These are phyloP conservation scores for Miltochrista miniata DNA, from an alignment of 2,888 invertebrate species.

Conservation along the genomic window DNA sequence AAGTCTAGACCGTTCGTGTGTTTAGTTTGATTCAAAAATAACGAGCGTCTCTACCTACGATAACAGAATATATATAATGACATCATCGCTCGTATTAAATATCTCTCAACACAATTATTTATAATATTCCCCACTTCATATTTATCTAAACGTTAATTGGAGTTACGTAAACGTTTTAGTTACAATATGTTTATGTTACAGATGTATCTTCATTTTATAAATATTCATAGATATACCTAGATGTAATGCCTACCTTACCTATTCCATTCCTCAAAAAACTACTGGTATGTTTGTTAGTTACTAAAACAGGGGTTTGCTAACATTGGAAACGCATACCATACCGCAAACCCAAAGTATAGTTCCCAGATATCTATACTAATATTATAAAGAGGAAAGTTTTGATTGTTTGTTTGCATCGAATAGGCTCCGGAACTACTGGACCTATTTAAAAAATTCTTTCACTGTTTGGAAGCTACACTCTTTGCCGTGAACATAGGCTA, in stretches of 20 bases:
- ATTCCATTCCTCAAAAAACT: neutral
- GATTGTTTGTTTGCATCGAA: too few species aligned
- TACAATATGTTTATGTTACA: neutral
- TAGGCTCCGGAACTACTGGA: too few species aligned
- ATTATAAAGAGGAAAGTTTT: too few species aligned
- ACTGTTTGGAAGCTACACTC: too few species aligned
- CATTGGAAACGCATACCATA: too few species aligned
- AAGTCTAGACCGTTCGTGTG: slow-evolving; percentile 15
- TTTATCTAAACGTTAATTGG: slow-evolving; percentile 13
- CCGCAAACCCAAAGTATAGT: too few species aligned
- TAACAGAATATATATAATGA: slow-evolving; percentile 38
- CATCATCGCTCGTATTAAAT: slow-evolving; percentile 36
- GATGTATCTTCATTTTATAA: neutral
- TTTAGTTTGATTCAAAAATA: slow-evolving; percentile 25
- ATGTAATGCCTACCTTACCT: neutral
- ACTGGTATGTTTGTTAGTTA: too few species aligned
- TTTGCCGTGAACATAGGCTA: too few species aligned
- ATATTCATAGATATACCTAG: neutral
- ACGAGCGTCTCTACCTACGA: slow-evolving; percentile 12
- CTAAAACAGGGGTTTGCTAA: too few species aligned
- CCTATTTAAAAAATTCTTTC: too few species aligned
- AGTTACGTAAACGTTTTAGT: slow-evolving; percentile 1
- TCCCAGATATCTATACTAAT: too few species aligned
- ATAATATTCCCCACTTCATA: slow-evolving; percentile 15
- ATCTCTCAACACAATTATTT: slow-evolving; percentile 19